Conservation (phyloP, 2,113 vertebrate genomes). For the Cisticola juncidis region DNA sequence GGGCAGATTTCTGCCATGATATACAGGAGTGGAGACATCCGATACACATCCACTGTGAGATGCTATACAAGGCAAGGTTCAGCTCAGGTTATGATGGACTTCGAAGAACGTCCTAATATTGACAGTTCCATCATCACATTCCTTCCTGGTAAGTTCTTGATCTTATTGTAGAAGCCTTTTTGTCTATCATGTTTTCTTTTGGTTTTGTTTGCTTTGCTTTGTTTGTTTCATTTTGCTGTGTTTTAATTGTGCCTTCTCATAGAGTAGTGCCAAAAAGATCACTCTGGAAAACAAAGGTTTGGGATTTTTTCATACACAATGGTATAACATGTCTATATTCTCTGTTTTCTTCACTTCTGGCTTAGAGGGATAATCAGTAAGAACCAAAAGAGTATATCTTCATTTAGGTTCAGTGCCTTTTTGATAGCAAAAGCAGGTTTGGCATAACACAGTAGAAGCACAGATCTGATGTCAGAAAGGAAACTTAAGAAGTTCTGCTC, state of each 20-base stretch:
- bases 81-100: conserved; percentile 95
- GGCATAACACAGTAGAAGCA: background rate
- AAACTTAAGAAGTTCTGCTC: background rate
- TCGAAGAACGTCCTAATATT: conserved; percentile 91
- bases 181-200: background rate
- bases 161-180: background rate
- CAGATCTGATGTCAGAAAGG: background rate
- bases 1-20: conserved; percentile 79
- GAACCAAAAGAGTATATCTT: background rate
- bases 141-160: conserved; percentile 80
- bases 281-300: background rate
- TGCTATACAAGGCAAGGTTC: conserved; percentile 93
- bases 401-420: background rate
- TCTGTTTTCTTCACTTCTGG: background rate
- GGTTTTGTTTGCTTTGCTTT: background rate
- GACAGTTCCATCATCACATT: conserved; percentile 86
- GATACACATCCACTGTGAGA: conserved; percentile 84
- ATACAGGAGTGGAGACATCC: conserved; percentile 85
- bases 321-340: background rate
- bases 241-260: background rate
- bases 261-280: background rate
- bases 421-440: background rate
- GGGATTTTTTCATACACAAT: background rate
- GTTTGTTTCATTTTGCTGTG: background rate
- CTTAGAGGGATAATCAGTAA: background rate